Percentiles rank a stretch among this genome's conserved stretches.
These are phyloP conservation scores for Turnix velox DNA, from an alignment of 2,113 vertebrate genomes.

Conservation along the genomic window DNA sequence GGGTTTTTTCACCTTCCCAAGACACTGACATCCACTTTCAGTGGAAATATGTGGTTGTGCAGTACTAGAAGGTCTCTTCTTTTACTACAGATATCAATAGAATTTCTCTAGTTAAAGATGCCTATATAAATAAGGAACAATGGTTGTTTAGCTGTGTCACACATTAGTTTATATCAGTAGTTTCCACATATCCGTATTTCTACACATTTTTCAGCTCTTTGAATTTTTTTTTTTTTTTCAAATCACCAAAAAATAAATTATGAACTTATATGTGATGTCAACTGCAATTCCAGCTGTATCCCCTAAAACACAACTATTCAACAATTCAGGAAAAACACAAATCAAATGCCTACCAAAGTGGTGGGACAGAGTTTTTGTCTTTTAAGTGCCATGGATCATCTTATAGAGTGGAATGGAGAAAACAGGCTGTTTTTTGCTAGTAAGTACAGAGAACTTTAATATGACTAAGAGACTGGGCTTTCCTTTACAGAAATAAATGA, in stretches of 20 bases:
- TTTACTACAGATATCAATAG: background rate
- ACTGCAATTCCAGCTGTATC: background rate
- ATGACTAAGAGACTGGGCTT: background rate
- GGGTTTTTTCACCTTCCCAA: background rate
- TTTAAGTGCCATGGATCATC: background rate
- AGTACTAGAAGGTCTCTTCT: background rate
- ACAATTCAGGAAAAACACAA: background rate
- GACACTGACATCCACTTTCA: background rate
- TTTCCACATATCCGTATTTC: background rate
- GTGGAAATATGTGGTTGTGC: background rate
- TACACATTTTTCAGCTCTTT: background rate
- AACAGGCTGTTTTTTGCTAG: background rate
- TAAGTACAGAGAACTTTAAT: background rate
- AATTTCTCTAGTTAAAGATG: background rate
- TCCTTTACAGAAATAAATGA: background rate
- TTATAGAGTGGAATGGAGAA: background rate
- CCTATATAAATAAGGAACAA: background rate
- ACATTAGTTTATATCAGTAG: background rate
- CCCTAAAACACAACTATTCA: background rate
- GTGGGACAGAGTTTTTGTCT: background rate
- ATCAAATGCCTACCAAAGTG: background rate
- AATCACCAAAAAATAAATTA: background rate
- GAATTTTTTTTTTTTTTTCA: rapidly evolving
- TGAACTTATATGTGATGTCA: background rate
- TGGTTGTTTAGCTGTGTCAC: background rate